phyloP scores from a whole-genome alignment of 2,888 invertebrate genomes.

The Zaprionus obscuricornis region DNA sequence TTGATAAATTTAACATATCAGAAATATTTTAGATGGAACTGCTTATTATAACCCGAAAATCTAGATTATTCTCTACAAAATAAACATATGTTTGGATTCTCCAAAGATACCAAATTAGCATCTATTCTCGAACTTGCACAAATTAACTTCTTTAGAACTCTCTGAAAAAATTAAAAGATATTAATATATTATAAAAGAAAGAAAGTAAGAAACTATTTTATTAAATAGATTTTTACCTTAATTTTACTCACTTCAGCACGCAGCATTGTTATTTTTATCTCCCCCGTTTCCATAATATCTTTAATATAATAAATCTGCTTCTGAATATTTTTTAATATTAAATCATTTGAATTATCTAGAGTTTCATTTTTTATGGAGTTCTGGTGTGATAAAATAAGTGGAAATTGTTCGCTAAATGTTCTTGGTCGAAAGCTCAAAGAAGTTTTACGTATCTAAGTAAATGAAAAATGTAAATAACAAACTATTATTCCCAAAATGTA shows the following conservation, averaged over 20 bases:
- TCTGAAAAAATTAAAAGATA: conserved; percentile 15
- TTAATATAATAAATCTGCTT: conserved; percentile 27
- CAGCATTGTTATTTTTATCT: conserved; percentile 49
- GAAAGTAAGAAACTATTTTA: too few species aligned
- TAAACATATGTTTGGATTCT: too few species aligned
- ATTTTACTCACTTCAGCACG: conserved; percentile 47
- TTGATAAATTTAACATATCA: too few species aligned
- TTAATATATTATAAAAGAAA: background rate
- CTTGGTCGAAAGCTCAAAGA: conserved; percentile 34
- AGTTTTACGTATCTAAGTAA: conserved; percentile 40
- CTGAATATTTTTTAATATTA: conserved; percentile 17
- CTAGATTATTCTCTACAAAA: too few species aligned
- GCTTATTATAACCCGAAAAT: too few species aligned
- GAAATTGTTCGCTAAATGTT: conserved; percentile 1
- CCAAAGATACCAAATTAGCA: too few species aligned
- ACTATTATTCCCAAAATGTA: background rate
- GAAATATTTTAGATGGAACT: too few species aligned
- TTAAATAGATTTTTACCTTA: conserved; percentile 31
- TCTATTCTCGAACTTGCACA: too few species aligned
- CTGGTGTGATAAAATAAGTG: background rate
- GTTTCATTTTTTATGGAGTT: background rate
- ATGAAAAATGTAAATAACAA: background rate
- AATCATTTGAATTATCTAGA: conserved; percentile 8
- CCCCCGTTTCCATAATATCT: conserved; percentile 28
- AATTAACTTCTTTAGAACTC: too few species aligned